Evolutionary conservation across 2,888 invertebrate species (phyloP).

Genomic region (Acanthoscelides obtectus): DNA sequence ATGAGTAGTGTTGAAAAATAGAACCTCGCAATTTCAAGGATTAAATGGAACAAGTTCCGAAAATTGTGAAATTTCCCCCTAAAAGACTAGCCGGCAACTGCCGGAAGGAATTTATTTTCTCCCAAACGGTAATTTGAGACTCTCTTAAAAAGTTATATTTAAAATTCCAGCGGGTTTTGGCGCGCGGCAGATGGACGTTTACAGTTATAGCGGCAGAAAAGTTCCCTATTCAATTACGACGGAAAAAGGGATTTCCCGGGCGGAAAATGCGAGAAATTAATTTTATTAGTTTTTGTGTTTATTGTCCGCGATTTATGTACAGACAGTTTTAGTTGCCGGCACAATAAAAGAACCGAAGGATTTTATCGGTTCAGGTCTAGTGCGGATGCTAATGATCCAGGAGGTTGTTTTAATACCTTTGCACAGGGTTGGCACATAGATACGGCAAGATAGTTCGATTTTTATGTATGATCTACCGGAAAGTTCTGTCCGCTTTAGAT

Average conservation of each 20-base stretch:
- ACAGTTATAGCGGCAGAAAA: background rate
- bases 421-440: background rate
- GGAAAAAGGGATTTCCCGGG: background rate
- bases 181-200: background rate
- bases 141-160: background rate
- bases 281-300: background rate
- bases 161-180: background rate
- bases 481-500: no score
- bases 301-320: background rate
- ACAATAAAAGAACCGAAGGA: background rate
- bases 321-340: background rate
- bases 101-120: background rate
- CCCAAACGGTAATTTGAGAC: background rate
- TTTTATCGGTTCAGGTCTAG: background rate
- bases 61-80: background rate
- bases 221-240: background rate
- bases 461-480: no score
- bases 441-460: no score
- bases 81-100: background rate
- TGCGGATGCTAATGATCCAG: background rate
- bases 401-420: no score
- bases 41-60: background rate
- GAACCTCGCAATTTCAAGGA: background rate
- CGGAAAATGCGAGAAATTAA: background rate
- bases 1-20: no score